These are phyloP conservation scores for Stylophora pistillata DNA, from an alignment of 64 coral and sea anemone genomes.

Conservation along the genomic window DNA sequence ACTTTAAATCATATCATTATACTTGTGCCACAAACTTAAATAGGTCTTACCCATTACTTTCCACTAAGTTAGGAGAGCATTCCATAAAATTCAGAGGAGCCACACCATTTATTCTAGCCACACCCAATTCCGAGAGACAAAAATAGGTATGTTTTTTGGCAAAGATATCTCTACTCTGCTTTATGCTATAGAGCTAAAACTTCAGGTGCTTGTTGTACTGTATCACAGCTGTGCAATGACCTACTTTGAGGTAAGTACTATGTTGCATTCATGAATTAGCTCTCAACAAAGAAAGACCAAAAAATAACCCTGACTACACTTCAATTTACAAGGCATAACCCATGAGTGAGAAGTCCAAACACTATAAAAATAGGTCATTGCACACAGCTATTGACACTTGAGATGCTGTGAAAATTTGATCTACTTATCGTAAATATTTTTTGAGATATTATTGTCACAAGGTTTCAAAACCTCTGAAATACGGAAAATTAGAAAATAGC, in stretches of 20 bases:
- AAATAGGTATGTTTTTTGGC: background rate
- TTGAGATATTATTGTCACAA: conserved; percentile 13
- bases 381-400: too few relatives aligned
- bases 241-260: conserved; percentile 15
- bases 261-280: conserved; percentile 4
- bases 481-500: conserved; percentile 46
- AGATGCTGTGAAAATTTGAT: too few relatives aligned
- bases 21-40: background rate
- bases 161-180: conserved; percentile 40
- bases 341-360: too few relatives aligned
- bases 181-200: conserved; percentile 40
- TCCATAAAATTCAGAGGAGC: conserved; percentile 29
- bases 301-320: conserved; percentile 15
- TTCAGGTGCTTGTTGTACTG: conserved; percentile 5
- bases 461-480: conserved; percentile 29
- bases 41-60: conserved; percentile 7
- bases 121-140: conserved; percentile 35
- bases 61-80: conserved; percentile 9
- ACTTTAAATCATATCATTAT: conserved; percentile 14
- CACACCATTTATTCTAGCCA: conserved; percentile 18
- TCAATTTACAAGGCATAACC: conserved; percentile 1
- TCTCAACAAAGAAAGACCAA: conserved; percentile 3
- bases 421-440: too few relatives aligned
- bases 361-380: too few relatives aligned
- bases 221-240: conserved; percentile 50